Conservation (phyloP, 2,888 invertebrate genomes). For the Tipula unca region DNA sequence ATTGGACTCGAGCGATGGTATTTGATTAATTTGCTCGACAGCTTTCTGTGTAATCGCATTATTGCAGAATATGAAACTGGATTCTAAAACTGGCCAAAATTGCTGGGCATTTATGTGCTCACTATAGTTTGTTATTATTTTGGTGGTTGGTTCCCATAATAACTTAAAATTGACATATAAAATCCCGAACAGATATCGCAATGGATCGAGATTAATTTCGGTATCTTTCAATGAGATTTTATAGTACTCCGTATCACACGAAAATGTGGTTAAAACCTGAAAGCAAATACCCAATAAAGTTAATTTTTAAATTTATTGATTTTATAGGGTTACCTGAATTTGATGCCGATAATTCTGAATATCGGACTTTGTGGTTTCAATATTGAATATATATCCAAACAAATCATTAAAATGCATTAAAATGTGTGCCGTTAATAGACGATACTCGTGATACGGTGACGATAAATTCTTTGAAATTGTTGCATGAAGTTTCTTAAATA, state of each 20-base stretch:
- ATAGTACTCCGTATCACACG: background rate
- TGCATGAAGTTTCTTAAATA: slow-evolving; percentile 45
- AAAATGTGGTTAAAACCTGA: background rate
- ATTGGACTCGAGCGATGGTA: background rate
- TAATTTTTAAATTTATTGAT: background rate
- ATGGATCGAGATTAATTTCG: slow-evolving; percentile 48
- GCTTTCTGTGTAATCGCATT: slow-evolving; percentile 32
- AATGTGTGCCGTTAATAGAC: slow-evolving; percentile 62
- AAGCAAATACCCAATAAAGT: background rate
- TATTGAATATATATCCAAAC: slow-evolving; percentile 43
- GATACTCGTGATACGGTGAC: slow-evolving; percentile 59
- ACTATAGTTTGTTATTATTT: slow-evolving; percentile 68
- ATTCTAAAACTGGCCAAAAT: slow-evolving; percentile 66
- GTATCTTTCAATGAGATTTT: slow-evolving; percentile 41
- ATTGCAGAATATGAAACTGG: slow-evolving; percentile 29
- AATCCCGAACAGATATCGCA: slow-evolving; percentile 73
- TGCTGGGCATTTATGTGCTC: slow-evolving; percentile 48
- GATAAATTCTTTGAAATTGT: slow-evolving; percentile 53
- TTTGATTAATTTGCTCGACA: slow-evolving; percentile 31
- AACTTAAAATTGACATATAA: slow-evolving; percentile 81
- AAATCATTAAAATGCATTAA: background rate
- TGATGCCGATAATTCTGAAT: slow-evolving; percentile 76
- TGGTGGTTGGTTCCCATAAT: slow-evolving; percentile 75
- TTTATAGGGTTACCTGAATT: slow-evolving; percentile 35
- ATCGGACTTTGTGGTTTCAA: slow-evolving; percentile 61